phyloP scores from a whole-genome alignment of 1,140 invertebrate species.

The Magallana ariakensis region DNA sequence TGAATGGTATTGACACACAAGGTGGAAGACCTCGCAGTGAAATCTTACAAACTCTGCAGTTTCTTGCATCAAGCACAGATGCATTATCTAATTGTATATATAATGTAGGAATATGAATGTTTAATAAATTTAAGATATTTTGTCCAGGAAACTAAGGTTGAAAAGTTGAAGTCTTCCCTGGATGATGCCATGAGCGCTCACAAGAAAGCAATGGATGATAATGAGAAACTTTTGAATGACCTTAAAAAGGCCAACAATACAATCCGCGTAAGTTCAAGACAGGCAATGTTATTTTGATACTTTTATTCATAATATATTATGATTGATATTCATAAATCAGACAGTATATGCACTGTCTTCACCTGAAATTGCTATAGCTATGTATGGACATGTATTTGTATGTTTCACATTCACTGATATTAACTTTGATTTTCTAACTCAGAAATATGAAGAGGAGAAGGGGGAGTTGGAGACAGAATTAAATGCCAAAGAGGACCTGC shows the following conservation, averaged over 20 bases:
- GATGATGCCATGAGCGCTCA: slow-evolving; percentile 72
- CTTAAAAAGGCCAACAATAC: slow-evolving; percentile 66
- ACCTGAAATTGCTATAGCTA: no score
- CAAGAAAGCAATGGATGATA: slow-evolving; percentile 73
- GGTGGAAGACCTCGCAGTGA: no score
- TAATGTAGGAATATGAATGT: not conserved
- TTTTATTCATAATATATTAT: no score
- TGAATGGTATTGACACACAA: no score
- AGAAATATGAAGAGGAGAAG: slow-evolving; percentile 72
- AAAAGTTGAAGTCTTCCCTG: slow-evolving; percentile 68
- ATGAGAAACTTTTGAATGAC: slow-evolving; percentile 70
- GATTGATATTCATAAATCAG: no score
- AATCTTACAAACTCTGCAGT: no score
- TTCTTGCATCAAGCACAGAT: no score
- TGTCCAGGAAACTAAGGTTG: slow-evolving; percentile 69
- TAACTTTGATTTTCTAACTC: not conserved
- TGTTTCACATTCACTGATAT: no score
- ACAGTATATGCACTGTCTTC: no score
- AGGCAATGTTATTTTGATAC: no score
- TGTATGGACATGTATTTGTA: no score
- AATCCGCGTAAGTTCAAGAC: slow-evolving; percentile 60
- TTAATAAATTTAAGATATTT: not conserved
- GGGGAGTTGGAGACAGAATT: slow-evolving; percentile 62
- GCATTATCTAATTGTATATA: no score
- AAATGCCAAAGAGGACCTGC: slow-evolving; percentile 60